Evolutionary conservation across 2,797 vertebrate genomes (phyloP), one percentile per base, ranked within the genome.

Genomic region (Synaphobranchus kaupii): DNA sequence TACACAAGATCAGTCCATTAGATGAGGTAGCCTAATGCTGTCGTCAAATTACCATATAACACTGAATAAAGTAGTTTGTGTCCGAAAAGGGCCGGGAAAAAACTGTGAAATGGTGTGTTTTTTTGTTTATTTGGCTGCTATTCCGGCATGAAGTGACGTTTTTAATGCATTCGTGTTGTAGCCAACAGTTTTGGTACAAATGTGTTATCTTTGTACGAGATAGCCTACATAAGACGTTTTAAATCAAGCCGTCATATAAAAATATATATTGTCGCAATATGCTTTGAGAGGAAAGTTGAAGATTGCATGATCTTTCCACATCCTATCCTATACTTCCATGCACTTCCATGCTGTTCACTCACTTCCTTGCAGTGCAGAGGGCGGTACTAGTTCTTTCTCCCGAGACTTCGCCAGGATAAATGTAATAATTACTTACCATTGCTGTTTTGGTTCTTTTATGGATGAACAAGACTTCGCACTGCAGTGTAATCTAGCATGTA

Each of bases 361-460:
- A 87, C 76, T 87, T 89, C 86, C 86, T 86, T 84, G 60, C 76
- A 83, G 86, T 54, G 48, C 47, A 56, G 86, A 83, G 84, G 86
- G 90, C 88, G 88, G 85, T 90, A 83, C 88, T 71, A 15, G 83
- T 28, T 80, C 54, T 90, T 22, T 87, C 50, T 28, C 80, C 80
- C 25, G 44, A n/a, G 44, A 84, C 82, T 83, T 88, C 47, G 39
- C 31, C 85, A 60, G 44, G 85, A 34, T 85, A 83, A 78, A 85
- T 87, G 10, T 76, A 84, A 89, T 90, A 78, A 85, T 76, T 52
- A 13, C 25, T 89, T 87, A 86, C 90, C 88, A 78, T 85, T 63
- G 76, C 78, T 63, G 85, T 89, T 44, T 89, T 85, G 17, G 13
- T 68, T 54, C 20, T 73, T 87, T 87, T 87, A 89, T 91, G 90